Evolutionary conservation across 2,113 vertebrate species (phyloP).

Genomic region (Bothrops jararaca): DNA sequence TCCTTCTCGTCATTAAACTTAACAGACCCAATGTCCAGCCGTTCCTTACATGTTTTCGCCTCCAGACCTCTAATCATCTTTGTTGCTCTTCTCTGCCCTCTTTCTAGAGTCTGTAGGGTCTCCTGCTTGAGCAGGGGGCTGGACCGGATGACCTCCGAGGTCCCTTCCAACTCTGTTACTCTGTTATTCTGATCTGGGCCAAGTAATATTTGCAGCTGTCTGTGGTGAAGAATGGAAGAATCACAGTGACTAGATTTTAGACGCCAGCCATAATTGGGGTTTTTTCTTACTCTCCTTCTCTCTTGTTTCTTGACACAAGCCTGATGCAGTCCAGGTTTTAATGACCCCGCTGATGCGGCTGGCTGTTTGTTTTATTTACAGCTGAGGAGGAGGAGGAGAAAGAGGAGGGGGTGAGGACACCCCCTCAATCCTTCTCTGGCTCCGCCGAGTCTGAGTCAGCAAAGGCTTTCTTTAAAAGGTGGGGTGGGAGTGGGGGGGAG

Average conservation of each 20-base stretch:
- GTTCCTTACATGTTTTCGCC: no score
- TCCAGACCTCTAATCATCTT: no score
- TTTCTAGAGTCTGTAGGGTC: no score
- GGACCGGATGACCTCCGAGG: no score
- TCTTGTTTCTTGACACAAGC: not conserved
- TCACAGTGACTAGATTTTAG: not conserved
- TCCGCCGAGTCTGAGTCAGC: constrained; percentile 44
- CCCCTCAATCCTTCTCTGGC: not conserved
- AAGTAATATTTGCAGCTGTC: not conserved
- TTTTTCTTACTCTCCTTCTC: not conserved
- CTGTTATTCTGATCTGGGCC: not conserved
- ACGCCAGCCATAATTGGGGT: not conserved
- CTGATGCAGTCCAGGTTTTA: not conserved
- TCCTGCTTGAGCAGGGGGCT: no score
- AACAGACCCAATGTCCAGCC: no score
- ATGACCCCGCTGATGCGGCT: constrained; percentile 51
- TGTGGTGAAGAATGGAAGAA: not conserved
- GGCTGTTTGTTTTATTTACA: constrained; percentile 47
- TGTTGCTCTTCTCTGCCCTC: no score
- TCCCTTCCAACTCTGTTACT: no score
- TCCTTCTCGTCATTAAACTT: no score
- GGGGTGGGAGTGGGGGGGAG: not conserved
- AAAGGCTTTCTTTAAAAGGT: not conserved
- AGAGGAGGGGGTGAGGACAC: not conserved
- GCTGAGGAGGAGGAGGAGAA: not conserved